These are phyloP conservation scores for Dyspetes luteomarginatus DNA, from an alignment of 2,888 invertebrate species.

Conservation along the genomic window DNA sequence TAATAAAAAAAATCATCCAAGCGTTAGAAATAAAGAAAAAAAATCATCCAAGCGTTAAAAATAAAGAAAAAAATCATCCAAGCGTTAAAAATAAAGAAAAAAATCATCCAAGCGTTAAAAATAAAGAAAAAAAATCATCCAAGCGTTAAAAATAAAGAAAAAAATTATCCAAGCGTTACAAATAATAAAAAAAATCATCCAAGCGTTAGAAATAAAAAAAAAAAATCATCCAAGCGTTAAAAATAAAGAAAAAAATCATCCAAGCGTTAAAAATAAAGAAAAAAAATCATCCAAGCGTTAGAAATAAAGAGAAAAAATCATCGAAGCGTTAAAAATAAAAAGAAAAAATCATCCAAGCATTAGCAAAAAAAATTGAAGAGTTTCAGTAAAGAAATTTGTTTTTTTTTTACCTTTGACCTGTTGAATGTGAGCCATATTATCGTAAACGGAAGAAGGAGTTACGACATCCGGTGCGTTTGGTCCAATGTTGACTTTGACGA, in stretches of 20 bases:
- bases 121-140: constrained; percentile 18
- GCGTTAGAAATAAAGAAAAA: constrained; percentile 48
- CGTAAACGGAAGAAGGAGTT: constrained; percentile 81
- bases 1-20: constrained; percentile 5
- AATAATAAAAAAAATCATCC: constrained; percentile 7
- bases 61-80: constrained; percentile 15
- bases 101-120: constrained; percentile 41
- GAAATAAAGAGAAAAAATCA: too few relatives aligned
- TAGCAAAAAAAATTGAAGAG: too few relatives aligned
- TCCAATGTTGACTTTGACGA: constrained; percentile 88
- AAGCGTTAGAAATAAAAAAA: constrained; percentile 49
- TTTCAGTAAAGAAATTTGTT: neutral
- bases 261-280: constrained; percentile 47
- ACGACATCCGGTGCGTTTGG: constrained; percentile 79
- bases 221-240: constrained; percentile 16
- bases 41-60: constrained; percentile 19
- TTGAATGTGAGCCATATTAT: constrained; percentile 83
- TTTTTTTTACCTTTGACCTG: constrained; percentile 82
- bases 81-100: constrained; percentile 25
- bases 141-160: constrained; percentile 25
- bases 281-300: neutral
- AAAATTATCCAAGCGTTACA: neutral
- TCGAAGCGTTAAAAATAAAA: too few relatives aligned
- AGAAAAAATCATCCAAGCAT: constrained; percentile 2
- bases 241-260: constrained; percentile 21